Percentiles rank a stretch among this genome's conserved stretches.
These are phyloP conservation scores for Oscheius onirici DNA, from an alignment of 2,888 invertebrate genomes.

Conservation along the genomic window DNA sequence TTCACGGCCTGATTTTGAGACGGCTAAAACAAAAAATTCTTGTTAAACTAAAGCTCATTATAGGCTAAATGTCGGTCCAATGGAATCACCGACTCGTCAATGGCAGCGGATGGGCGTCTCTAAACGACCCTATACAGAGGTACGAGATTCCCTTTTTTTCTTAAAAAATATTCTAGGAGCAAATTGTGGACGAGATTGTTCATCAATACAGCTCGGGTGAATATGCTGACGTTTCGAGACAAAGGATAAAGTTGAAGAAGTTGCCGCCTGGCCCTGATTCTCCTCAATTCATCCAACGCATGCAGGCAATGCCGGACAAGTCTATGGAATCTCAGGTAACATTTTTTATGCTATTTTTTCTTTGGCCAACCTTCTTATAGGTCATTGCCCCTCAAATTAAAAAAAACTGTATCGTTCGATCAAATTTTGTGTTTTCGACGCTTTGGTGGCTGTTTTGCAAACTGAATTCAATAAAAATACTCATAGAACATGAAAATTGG, in stretches of 20 bases:
- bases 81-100: not conserved
- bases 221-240: not conserved
- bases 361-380: no score
- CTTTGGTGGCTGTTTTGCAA: no score
- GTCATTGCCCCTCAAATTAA: no score
- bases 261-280: conserved; percentile 25
- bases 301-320: conserved; percentile 14
- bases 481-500: no score
- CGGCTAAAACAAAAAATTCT: no score
- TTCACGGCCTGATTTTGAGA: no score
- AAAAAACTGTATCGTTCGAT: no score
- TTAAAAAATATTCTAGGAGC: conserved; percentile 9
- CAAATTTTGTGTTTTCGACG: no score
- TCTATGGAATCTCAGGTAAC: not conserved
- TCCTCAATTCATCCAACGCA: conserved; percentile 17
- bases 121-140: conserved; percentile 22
- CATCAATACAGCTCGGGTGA: not conserved
- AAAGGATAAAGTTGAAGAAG: conserved; percentile 23
- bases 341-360: no score
- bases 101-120: not conserved
- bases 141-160: not conserved
- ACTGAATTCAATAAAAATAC: no score
- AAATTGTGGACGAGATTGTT: conserved; percentile 26
- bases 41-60: no score
- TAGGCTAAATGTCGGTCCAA: not conserved